phyloP scores from a whole-genome alignment of 2,888 invertebrate genomes.

The Cantharis nigra region DNA sequence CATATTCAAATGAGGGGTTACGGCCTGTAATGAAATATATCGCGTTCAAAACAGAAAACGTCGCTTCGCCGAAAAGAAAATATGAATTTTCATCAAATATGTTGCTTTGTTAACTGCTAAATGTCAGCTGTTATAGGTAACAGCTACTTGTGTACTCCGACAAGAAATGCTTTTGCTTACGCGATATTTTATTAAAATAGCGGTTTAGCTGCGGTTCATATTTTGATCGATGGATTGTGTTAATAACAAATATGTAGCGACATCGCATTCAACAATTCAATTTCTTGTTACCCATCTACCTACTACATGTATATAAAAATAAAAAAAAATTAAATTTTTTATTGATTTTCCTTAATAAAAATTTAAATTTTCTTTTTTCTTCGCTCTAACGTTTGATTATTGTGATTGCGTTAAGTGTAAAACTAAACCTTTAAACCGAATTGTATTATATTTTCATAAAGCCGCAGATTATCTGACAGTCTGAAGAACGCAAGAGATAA shows the following conservation, averaged over 20 bases:
- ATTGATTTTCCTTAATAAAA: background rate
- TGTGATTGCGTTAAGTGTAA: background rate
- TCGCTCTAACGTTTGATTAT: background rate
- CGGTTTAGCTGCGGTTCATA: background rate
- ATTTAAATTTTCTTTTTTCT: background rate
- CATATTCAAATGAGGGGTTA: slow-evolving; percentile 29
- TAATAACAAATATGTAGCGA: background rate
- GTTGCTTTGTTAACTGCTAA: background rate
- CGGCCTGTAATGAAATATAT: slow-evolving; percentile 30
- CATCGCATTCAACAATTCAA: background rate
- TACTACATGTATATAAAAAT: too few relatives aligned
- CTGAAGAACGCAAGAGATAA: background rate
- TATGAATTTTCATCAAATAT: slow-evolving; percentile 27
- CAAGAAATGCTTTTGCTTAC: background rate
- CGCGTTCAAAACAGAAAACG: slow-evolving; percentile 29
- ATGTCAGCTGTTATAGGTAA: background rate
- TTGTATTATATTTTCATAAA: background rate
- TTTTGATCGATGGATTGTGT: background rate
- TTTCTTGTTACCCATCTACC: too few relatives aligned
- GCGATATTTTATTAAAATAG: background rate
- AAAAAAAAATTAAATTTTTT: background rate
- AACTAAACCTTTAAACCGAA: background rate
- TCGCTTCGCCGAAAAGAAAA: slow-evolving; percentile 19
- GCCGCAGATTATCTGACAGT: background rate
- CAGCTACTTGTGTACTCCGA: background rate